Base-by-base conservation (phyloP, 1,140 invertebrate genomes). In the Atta cephalotes region DNA sequence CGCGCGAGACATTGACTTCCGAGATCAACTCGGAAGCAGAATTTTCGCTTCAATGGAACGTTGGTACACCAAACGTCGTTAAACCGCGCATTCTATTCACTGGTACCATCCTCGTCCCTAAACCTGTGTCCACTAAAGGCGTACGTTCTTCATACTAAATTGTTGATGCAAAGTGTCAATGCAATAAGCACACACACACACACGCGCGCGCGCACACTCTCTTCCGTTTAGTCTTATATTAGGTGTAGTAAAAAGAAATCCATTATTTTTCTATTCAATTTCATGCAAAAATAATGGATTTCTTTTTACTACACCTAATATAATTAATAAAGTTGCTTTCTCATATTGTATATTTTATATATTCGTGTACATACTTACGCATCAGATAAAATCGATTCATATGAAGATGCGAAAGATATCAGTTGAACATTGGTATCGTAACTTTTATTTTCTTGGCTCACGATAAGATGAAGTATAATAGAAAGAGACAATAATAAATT, bases 21-120 rank as follows among this genome's bases (percentile, higher is more conserved):
- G 62, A 65, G 74, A 63, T 58, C 82, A 60, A 74, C 70, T 74
- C n/a, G 60, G 62, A 49, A 51, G 70, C 25, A 49, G 80, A 70
- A 84, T 84, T 84, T 76, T 84, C 80, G 70, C 70, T 85, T 76
- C 66, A 86, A 86, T 72, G 87, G 87, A 51, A 85, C 18, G 45
- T 21, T n/a, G 25, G 14, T 45, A 56, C 16, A 84, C 45, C 62
- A 63, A 77, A 81, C 70, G 53, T 87, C 80, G 63, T 86, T 89
- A 89, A 89, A 63, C 87, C 62, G 65, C 60, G 6, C 35, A 45
- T 45, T 77, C 53, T 87, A 66, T 45, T 74, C 70, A 82, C 12
- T 21, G 70, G 14, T n/a, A n/a, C 21, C 51, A 72, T 62, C 80
- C 68, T 74, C 21, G 70, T 84, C 16, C 53, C 25, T 16, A 28